A percentile compares a stretch with the other conserved stretches of the same genome.
Conservation (phyloP, 1,140 invertebrate species). For the Pollicipes pollicipes region DNA sequence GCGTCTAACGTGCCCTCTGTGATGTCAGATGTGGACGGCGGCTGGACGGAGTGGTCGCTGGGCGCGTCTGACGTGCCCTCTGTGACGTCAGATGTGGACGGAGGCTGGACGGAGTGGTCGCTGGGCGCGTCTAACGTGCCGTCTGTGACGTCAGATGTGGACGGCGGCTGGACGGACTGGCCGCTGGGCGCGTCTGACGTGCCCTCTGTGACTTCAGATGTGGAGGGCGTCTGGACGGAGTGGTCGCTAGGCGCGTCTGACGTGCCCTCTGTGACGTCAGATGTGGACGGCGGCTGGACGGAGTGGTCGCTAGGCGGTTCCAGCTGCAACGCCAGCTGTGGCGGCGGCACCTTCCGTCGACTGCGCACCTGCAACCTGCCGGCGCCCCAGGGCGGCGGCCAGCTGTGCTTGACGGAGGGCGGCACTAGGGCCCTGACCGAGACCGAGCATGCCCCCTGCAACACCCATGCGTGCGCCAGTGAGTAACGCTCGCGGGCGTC, state of each 20-base stretch:
- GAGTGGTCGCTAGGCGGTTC: constrained; percentile 19
- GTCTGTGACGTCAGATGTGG: too few relatives aligned
- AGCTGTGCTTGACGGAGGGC: constrained; percentile 19
- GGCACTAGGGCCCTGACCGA: constrained; percentile 9
- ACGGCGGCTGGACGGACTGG: constrained; percentile 19
- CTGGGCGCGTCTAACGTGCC: too few relatives aligned
- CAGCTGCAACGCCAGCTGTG: constrained; percentile 18
- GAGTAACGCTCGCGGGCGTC: too few relatives aligned
- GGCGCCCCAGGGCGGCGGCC: constrained; percentile 26
- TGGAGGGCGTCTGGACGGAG: too few relatives aligned
- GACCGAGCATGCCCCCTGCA: constrained; percentile 16
- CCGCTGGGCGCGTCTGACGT: constrained; percentile 11
- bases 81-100: constrained; percentile 16
- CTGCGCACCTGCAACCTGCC: constrained; percentile 30
- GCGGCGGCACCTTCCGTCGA: constrained; percentile 18
- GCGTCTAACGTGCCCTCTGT: too few relatives aligned
- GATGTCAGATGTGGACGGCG: constrained; percentile 15
- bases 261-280: too few relatives aligned
- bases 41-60: constrained; percentile 18
- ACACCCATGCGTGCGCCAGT: constrained; percentile 18
- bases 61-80: too few relatives aligned
- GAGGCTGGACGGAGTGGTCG: constrained; percentile 18
- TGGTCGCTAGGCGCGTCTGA: too few relatives aligned
- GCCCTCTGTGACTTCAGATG: too few relatives aligned
- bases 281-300: constrained; percentile 18